phyloP scores from a whole-genome alignment of 2,888 invertebrate genomes.

The Orchesella flavescens region DNA sequence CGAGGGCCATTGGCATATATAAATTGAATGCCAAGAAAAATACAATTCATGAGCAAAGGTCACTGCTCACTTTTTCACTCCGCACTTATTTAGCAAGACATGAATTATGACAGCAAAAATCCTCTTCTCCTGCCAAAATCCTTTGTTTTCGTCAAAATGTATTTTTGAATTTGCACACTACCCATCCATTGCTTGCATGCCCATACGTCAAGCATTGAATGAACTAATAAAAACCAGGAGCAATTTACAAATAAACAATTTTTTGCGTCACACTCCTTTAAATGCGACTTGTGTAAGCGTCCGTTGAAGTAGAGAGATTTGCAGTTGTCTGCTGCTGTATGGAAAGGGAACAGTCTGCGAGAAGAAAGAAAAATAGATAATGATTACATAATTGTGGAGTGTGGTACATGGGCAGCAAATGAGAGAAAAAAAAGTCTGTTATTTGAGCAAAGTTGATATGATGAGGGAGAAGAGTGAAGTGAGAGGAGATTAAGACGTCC shows the following conservation, averaged over 20 bases:
- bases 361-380: slow-evolving; percentile 18
- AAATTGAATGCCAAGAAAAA: too few relatives aligned
- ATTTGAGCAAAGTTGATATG: neutral
- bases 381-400: slow-evolving; percentile 50
- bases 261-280: neutral
- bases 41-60: neutral
- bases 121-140: neutral
- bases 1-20: neutral
- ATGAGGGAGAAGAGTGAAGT: neutral
- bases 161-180: neutral
- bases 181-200: neutral
- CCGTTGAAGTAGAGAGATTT: too few relatives aligned
- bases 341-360: neutral
- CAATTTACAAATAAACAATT: slow-evolving; percentile 1
- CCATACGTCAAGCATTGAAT: neutral
- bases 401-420: neutral
- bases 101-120: neutral
- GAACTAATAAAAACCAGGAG: neutral
- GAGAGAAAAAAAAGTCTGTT: neutral
- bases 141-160: neutral
- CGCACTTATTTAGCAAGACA: too few relatives aligned
- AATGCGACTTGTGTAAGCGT: too few relatives aligned
- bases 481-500: slow-evolving; percentile 52
- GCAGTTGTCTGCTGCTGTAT: neutral
- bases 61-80: slow-evolving; percentile 2